These are phyloP conservation scores for Autographa pulchrina DNA, from an alignment of 2,888 invertebrate genomes.

Conservation along the genomic window DNA sequence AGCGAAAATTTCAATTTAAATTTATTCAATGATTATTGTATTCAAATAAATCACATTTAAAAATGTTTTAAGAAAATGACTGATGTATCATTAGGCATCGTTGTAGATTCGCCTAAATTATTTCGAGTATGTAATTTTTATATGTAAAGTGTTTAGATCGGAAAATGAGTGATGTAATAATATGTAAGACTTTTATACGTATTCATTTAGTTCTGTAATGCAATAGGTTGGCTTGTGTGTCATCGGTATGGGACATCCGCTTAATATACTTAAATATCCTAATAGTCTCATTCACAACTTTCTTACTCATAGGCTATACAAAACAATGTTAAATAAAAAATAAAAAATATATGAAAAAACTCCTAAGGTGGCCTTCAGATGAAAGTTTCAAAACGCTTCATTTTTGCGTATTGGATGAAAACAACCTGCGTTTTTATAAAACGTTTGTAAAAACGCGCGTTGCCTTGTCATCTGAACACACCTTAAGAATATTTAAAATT, in stretches of 20 bases:
- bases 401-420: neutral
- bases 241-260: conserved; percentile 43
- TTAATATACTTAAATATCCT: conserved; percentile 12
- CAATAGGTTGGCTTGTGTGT: conserved; percentile 57
- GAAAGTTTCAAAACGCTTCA: neutral
- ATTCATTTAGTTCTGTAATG: conserved; percentile 59
- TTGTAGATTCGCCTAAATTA: conserved; percentile 81
- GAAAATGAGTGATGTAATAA: conserved; percentile 60
- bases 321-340: no score
- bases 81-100: conserved; percentile 83
- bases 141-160: conserved; percentile 68
- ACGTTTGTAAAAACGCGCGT: neutral
- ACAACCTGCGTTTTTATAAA: neutral
- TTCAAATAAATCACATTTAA: conserved; percentile 57
- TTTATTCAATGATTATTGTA: conserved; percentile 51
- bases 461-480: neutral
- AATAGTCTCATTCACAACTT: neutral
- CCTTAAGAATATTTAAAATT: neutral
- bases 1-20: conserved; percentile 38
- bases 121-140: conserved; percentile 78
- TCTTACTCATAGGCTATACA: no score
- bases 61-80: conserved; percentile 82
- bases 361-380: neutral
- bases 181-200: conserved; percentile 65
- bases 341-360: no score